A percentile compares a stretch with the other conserved stretches of the same genome.
These are phyloP conservation scores for Alaudala cheleensis DNA, from an alignment of 2,113 vertebrate species.

Conservation along the genomic window DNA sequence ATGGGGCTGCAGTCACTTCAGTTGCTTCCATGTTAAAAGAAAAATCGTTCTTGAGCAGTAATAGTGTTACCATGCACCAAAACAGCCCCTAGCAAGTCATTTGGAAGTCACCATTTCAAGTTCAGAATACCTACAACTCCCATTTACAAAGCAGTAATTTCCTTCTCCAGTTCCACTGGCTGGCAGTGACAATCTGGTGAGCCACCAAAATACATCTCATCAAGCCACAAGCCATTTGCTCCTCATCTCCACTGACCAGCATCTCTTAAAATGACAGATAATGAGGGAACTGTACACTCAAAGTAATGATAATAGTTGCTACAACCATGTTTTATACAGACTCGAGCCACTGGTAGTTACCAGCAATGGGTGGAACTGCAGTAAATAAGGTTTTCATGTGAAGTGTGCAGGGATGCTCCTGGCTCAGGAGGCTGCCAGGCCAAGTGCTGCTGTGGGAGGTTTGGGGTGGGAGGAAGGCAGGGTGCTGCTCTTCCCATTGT, in stretches of 20 bases:
- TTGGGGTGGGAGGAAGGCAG: not conserved
- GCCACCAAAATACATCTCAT: not conserved
- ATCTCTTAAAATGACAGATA: not conserved
- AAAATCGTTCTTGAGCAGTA: not conserved
- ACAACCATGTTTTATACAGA: not conserved
- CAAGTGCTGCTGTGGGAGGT: not conserved
- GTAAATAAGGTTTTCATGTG: not conserved
- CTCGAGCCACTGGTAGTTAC: not conserved
- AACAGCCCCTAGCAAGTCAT: not conserved
- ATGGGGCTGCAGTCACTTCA: slow-evolving; percentile 7
- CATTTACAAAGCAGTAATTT: not conserved
- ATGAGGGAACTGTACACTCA: not conserved
- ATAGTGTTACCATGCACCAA: not conserved
- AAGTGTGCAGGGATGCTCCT: not conserved
- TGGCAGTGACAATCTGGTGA: not conserved
- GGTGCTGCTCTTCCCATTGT: not conserved
- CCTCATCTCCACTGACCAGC: not conserved
- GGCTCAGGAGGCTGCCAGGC: not conserved
- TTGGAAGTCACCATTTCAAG: not conserved
- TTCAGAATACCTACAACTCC: not conserved
- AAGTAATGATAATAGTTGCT: not conserved
- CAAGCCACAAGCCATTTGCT: not conserved
- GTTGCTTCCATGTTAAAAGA: slow-evolving; percentile 1
- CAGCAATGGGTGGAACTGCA: not conserved
- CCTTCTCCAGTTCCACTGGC: not conserved